Evolutionary conservation across 2,888 invertebrate species (phyloP), one percentile per base, ranked within the genome.

Genomic region (Buathra laborator): DNA sequence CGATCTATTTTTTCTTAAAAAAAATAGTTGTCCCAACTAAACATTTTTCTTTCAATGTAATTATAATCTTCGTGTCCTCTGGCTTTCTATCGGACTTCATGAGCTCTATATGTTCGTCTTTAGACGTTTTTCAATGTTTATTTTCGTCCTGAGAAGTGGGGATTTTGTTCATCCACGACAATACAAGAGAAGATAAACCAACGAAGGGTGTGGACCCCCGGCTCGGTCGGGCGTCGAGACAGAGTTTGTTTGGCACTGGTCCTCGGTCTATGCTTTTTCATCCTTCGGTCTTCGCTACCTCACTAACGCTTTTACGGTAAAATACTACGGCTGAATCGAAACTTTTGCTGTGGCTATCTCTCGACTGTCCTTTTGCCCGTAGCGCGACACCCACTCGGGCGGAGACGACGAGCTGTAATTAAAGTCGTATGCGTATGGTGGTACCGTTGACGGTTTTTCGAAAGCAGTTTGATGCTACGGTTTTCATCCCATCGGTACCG

Each of bases 101-200:
- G 3, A 3, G 29, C 59, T 59, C 24, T 59, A 9, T 59, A 59
- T 59, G 4, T 2, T 29, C 62, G n/a, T 29, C 6, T 29, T 62
- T 6, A 14, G 29, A n/a, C 64, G 44, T 46, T 19, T 43, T 9
- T 43, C 68, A 37, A 64, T 90, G 89, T 91, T 91, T 91, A 90
- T 91, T 89, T 90, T 90, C 84, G 87, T 89, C 56, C 44, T 10
- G 87, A 88, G 88, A 90, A 89, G 87, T 89, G 89, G 90, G 90
- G 91, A 92, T 91, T 89, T 89, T 87, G 89, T 90, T 88, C 88
- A 82, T 86, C 77, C 81, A 29, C 51, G 70, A 79, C 67, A 67
- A 79, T 82, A 43, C 24, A n/a, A 66, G 71, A 0, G 59, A 56
- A 64, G 74, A 44, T 16, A 37, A 16, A n/a, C n/a, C 16, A 37